phyloP scores from a whole-genome alignment of 2,888 invertebrate genomes.

The Mongoloraphidia duomilia region DNA sequence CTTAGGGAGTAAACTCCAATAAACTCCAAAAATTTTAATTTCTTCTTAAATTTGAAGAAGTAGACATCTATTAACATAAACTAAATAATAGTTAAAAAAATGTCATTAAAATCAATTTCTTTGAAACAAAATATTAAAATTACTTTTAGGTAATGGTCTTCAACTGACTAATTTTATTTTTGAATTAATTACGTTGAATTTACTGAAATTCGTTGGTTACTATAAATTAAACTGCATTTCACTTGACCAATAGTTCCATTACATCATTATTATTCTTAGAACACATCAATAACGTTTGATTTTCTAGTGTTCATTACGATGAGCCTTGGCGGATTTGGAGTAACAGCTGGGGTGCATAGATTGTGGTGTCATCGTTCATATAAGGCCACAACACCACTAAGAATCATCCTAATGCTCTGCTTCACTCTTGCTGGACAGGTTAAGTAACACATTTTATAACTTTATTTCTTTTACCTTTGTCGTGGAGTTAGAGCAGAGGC shows the following conservation, averaged over 20 bases:
- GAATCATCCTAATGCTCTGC: slow-evolving; percentile 40
- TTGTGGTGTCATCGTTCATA: slow-evolving; percentile 51
- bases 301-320: slow-evolving; percentile 36
- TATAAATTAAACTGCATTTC: no score
- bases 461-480: background rate
- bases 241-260: background rate
- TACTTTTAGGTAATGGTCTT: no score
- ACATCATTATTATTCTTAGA: background rate
- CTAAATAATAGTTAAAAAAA: no score
- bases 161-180: no score
- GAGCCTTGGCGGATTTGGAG: slow-evolving; percentile 42
- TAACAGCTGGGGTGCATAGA: slow-evolving; percentile 51
- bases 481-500: no score
- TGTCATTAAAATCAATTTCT: no score
- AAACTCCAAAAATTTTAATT: no score
- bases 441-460: slow-evolving; percentile 4
- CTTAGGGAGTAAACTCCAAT: no score
- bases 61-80: no score
- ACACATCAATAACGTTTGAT: background rate
- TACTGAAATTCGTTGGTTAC: no score
- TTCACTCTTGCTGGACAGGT: slow-evolving; percentile 52
- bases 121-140: background rate
- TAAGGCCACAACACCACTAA: slow-evolving; percentile 45
- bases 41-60: no score
- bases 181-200: no score